phyloP scores from a whole-genome alignment of 35 echinoderm and acorn worm species.

The Hemicentrotus pulcherrimus region DNA sequence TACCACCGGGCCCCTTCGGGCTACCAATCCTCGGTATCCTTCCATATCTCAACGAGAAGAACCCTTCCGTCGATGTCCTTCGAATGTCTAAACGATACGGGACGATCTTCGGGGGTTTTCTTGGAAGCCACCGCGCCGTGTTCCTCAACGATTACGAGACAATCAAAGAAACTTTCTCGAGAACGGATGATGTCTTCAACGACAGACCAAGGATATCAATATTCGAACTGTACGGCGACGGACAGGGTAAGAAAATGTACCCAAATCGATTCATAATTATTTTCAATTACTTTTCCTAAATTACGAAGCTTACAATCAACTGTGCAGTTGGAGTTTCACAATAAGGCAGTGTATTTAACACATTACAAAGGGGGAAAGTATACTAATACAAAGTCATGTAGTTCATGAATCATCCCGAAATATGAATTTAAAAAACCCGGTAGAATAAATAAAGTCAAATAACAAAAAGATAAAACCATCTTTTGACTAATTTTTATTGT shows the following conservation, averaged over 20 bases:
- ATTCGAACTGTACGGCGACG: constrained; percentile 35
- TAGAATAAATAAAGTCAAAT: too few relatives aligned
- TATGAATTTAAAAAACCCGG: too few relatives aligned
- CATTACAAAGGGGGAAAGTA: too few relatives aligned
- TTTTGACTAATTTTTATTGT: too few relatives aligned
- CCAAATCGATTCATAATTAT: too few relatives aligned
- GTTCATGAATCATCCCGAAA: too few relatives aligned
- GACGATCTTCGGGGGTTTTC: constrained; percentile 39
- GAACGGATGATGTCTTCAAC: constrained; percentile 33
- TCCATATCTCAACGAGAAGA: constrained; percentile 28
- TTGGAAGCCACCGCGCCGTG: constrained; percentile 41
- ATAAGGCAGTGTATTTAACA: too few relatives aligned
- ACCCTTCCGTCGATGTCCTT: constrained; percentile 31
- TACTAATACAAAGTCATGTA: too few relatives aligned
- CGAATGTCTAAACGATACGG: constrained; percentile 42
- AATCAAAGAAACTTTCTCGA: constrained; percentile 47
- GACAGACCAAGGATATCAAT: constrained; percentile 29
- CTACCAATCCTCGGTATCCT: constrained; percentile 41
- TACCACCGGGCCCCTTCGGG: constrained; percentile 49
- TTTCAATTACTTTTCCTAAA: too few relatives aligned
- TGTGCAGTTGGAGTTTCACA: too few relatives aligned
- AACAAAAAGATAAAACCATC: too few relatives aligned
- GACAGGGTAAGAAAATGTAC: not conserved
- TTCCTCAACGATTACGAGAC: constrained; percentile 56
- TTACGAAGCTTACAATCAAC: too few relatives aligned